These are phyloP conservation scores for Heterohyrax brucei DNA, from an alignment of 2,797 vertebrate species.

Conservation along the genomic window DNA sequence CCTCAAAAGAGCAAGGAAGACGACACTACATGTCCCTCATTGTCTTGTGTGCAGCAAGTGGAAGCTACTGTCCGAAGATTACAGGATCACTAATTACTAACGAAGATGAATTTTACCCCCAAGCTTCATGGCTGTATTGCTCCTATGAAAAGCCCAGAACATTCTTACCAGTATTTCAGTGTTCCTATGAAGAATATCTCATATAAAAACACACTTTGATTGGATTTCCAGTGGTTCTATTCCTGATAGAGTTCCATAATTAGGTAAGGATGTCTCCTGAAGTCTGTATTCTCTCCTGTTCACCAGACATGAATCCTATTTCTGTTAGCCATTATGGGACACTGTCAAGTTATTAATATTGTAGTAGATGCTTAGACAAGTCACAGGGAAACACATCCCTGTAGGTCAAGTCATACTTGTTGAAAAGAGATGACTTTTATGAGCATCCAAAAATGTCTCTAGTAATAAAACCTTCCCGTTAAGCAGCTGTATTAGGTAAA, in stretches of 20 bases:
- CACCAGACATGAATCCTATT: neutral
- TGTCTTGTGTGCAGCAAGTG: neutral
- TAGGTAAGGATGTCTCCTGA: constrained; percentile 50
- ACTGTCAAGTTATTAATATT: neutral
- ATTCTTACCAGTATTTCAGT: neutral
- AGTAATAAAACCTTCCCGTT: constrained; percentile 53
- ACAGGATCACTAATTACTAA: constrained; percentile 77
- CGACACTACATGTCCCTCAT: neutral
- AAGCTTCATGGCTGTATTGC: neutral
- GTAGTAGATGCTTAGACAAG: neutral
- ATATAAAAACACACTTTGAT: neutral
- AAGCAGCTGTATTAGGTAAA: constrained; percentile 65
- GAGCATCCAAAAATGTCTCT: constrained; percentile 59
- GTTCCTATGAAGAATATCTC: neutral
- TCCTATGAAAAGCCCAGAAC: neutral
- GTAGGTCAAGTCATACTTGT: neutral
- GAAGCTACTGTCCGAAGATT: constrained; percentile 80
- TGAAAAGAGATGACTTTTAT: constrained; percentile 48
- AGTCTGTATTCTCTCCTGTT: neutral
- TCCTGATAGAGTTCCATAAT: constrained; percentile 42
- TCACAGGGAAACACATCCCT: neutral
- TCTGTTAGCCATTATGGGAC: neutral
- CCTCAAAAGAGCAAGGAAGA: neutral
- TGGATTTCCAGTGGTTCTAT: constrained; percentile 4
- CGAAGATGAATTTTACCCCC: constrained; percentile 32